Evolutionary conservation across 2,888 invertebrate species (phyloP).

Genomic region (Sesia apiformis): DNA sequence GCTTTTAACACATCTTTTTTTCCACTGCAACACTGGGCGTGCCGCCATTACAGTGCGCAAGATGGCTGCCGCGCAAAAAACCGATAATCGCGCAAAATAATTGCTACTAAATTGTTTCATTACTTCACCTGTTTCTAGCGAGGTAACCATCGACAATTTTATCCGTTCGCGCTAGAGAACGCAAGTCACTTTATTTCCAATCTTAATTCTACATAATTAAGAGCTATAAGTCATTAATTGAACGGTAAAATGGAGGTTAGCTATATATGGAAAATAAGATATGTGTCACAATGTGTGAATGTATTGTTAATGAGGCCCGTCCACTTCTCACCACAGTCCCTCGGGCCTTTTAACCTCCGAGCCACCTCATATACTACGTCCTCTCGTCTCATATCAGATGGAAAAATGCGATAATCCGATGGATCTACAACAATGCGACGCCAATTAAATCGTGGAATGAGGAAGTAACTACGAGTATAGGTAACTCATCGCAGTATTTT

Average conservation of each 20-base stretch:
- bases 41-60: constrained; percentile 34
- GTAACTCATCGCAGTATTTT: too few species aligned
- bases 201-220: background rate
- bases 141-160: background rate
- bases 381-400: too few species aligned
- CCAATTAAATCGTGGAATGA: too few species aligned
- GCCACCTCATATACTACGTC: too few species aligned
- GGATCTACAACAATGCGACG: too few species aligned
- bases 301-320: background rate
- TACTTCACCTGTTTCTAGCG: constrained; percentile 36
- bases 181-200: background rate
- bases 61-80: constrained; percentile 43
- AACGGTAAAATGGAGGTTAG: background rate
- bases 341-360: background rate
- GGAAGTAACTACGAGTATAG: too few species aligned
- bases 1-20: constrained; percentile 6
- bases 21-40: constrained; percentile 25
- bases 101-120: constrained; percentile 54
- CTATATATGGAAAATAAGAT: background rate
- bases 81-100: constrained; percentile 41
- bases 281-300: constrained; percentile 23
- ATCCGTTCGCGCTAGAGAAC: background rate
- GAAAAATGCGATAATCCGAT: too few species aligned
- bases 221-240: background rate
- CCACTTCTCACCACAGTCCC: background rate